A percentile compares a stretch with the other conserved stretches of the same genome.
Evolutionary conservation across 2,113 vertebrate genomes (phyloP).

Genomic region (Noturus placidus): DNA sequence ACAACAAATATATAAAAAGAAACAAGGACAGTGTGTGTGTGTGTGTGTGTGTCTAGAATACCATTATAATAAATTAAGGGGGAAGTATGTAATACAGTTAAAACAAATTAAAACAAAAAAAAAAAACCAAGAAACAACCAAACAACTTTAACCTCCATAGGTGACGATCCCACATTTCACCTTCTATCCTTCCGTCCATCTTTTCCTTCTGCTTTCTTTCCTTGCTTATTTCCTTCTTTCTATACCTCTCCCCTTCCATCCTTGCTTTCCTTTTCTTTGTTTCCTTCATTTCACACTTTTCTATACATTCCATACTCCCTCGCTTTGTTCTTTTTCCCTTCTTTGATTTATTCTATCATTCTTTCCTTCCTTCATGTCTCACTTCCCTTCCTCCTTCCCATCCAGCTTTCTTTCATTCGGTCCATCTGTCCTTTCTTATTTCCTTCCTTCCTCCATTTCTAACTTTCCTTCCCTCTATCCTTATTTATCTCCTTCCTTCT

Average conservation of each 20-base stretch:
- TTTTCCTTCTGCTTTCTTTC: neutral
- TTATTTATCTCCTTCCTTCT: neutral
- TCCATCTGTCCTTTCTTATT: neutral
- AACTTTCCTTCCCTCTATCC: neutral
- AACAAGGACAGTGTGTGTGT: neutral
- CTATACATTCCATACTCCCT: neutral
- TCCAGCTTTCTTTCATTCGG: neutral
- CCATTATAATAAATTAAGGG: neutral
- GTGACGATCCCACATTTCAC: neutral
- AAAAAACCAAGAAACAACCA: neutral
- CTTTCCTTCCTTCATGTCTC: neutral
- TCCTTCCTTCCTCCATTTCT: neutral
- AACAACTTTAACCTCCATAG: neutral
- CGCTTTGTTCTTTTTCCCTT: neutral
- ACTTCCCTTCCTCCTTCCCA: neutral
- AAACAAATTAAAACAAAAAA: neutral
- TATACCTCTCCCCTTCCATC: neutral
- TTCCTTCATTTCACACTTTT: neutral
- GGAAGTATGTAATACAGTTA: neutral
- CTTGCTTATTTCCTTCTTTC: neutral
- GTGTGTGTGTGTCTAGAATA: constrained; percentile 7
- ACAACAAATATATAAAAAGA: neutral
- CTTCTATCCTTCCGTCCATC: neutral
- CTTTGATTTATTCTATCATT: neutral
- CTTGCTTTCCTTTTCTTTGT: neutral